Evolutionary conservation across 2,888 invertebrate genomes (phyloP), one percentile per base, ranked within the genome.

Genomic region (Lomographa bimaculata): DNA sequence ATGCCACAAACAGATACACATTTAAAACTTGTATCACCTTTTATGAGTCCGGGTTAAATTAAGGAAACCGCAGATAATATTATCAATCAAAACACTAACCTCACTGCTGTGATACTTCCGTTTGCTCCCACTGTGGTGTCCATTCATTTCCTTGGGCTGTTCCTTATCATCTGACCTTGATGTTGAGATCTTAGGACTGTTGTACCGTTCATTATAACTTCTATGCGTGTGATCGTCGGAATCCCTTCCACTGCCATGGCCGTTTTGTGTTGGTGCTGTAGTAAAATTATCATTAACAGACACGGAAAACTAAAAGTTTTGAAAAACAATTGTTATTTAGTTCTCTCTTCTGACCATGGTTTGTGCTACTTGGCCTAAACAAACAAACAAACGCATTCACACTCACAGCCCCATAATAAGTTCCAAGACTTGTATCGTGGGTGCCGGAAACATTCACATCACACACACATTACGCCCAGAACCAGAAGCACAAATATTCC

Each of bases 31-130:
- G n/a, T n/a, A n/a, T n/a, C n/a, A n/a, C n/a, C n/a, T n/a, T n/a
- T n/a, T n/a, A n/a, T n/a, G n/a, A n/a, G n/a, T n/a, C n/a, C n/a
- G n/a, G n/a, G n/a, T n/a, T n/a, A n/a, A n/a, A n/a, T n/a, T n/a
- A n/a, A n/a, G n/a, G n/a, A n/a, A n/a, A n/a, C 38, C 28, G 40
- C 45, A 45, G 14, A 37, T 42, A 40, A 30, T 7, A 30, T 25
- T 16, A 48, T 39, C 29, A 29, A 23, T 1, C 4, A 29, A 5
- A 25, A 12, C 30, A 65, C 71, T 59, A 36, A 89, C 87, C 81
- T 86, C 87, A 70, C 82, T 84, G 49, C 80, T 85, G 12, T 79
- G 71, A 57, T 79, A 66, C 65, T 74, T 79, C 49, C 82, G 70
- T 56, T 85, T 86, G 40, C 46, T 60, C 9, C 74, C 68, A 53